Percentiles rank a stretch among this genome's conserved stretches.
Conservation (phyloP, 2,113 vertebrate species). For the Erythrolamprus reginae region DNA sequence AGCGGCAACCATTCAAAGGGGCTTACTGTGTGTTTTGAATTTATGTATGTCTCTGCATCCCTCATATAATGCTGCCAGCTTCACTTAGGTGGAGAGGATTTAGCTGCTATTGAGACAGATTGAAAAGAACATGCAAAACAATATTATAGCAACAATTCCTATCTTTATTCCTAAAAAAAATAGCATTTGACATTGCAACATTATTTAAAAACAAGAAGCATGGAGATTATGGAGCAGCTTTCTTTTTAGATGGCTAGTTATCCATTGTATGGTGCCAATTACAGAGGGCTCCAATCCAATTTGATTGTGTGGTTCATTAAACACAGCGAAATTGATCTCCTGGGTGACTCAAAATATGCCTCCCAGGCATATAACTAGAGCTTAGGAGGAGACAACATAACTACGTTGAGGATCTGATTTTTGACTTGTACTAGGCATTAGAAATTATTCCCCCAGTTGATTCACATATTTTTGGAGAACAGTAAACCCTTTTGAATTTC, state of each 20-base stretch:
- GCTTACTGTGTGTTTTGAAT: background rate
- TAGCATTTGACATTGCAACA: background rate
- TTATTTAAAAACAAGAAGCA: background rate
- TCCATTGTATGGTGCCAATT: background rate
- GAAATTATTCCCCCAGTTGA: background rate
- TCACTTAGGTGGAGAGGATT: background rate
- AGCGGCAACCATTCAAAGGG: background rate
- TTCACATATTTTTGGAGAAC: background rate
- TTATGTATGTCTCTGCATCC: background rate
- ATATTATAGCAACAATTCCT: background rate
- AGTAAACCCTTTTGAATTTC: no score
- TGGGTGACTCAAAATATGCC: background rate
- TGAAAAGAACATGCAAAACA: background rate
- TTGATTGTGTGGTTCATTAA: background rate
- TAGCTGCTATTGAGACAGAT: background rate
- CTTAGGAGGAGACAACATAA: background rate
- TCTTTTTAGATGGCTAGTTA: background rate
- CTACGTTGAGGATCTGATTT: background rate
- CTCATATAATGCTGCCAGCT: background rate
- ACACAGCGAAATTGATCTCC: background rate
- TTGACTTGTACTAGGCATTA: background rate
- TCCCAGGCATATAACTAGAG: background rate
- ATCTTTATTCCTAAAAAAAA: background rate
- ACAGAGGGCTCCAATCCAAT: background rate
- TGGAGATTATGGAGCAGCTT: background rate